Evolutionary conservation across 1,140 invertebrate genomes (phyloP).

Genomic region (Eueides isabella): DNA sequence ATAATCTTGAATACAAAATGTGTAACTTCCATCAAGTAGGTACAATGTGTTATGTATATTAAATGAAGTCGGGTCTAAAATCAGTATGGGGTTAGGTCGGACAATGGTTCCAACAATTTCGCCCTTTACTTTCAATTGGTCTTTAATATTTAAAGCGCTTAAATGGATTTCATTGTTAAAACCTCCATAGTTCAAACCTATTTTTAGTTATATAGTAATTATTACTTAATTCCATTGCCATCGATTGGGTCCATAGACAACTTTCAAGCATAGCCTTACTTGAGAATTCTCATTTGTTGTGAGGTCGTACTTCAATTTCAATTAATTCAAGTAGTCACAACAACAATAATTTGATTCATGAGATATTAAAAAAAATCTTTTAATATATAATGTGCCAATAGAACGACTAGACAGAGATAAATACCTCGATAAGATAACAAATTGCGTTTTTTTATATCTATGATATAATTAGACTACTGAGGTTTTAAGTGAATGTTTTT

Average conservation of each 20-base stretch:
- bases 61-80: slow-evolving; percentile 75
- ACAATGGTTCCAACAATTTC: slow-evolving; percentile 78
- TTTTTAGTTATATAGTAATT: slow-evolving; percentile 47
- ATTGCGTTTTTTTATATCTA: background rate
- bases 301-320: slow-evolving; percentile 42
- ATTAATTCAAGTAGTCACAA: slow-evolving; percentile 18
- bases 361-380: background rate
- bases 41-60: slow-evolving; percentile 68
- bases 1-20: slow-evolving; percentile 5
- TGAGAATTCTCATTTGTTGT: slow-evolving; percentile 40
- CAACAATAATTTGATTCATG: background rate
- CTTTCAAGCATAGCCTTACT: slow-evolving; percentile 58
- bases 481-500: background rate
- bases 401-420: background rate
- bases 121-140: slow-evolving; percentile 78
- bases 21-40: slow-evolving; percentile 19
- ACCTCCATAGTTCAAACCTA: slow-evolving; percentile 55
- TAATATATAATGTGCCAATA: background rate
- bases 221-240: slow-evolving; percentile 42
- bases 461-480: background rate
- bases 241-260: slow-evolving; percentile 47
- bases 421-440: background rate
- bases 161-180: slow-evolving; percentile 77
- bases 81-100: slow-evolving; percentile 69
- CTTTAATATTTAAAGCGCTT: slow-evolving; percentile 80